These are phyloP conservation scores for Rhynchophorus ferrugineus DNA, from an alignment of 1,140 invertebrate genomes.

Conservation along the genomic window DNA sequence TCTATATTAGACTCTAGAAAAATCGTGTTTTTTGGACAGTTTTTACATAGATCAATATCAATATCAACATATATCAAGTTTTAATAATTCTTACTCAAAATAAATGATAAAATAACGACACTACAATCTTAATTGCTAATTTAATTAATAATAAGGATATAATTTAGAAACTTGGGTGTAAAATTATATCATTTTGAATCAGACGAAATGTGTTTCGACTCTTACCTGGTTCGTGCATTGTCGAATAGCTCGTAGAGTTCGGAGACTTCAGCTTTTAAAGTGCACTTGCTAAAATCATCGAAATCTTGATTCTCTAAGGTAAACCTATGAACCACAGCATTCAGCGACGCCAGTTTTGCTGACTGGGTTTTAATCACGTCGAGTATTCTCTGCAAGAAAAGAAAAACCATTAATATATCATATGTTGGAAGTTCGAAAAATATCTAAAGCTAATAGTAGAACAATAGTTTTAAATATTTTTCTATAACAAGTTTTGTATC, in stretches of 20 bases:
- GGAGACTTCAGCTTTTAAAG: conserved; percentile 63
- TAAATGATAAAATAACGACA: no score
- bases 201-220: no score
- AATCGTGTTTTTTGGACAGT: no score
- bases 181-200: background rate
- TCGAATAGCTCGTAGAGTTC: conserved; percentile 71
- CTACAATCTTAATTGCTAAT: background rate
- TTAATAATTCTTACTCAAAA: no score
- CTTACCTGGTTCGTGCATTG: conserved; percentile 66
- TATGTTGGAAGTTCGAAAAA: background rate
- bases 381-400: conserved; percentile 51
- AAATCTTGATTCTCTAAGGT: conserved; percentile 49
- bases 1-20: no score
- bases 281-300: conserved; percentile 33
- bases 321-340: conserved; percentile 66
- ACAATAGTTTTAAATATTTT: no score
- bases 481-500: no score
- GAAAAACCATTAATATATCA: conserved; percentile 4
- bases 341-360: conserved; percentile 56
- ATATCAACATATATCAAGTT: no score
- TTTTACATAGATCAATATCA: no score
- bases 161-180: background rate
- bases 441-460: no score
- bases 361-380: conserved; percentile 60
- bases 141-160: background rate